A percentile compares a stretch with the other conserved stretches of the same genome.
Conservation (phyloP, 2,797 vertebrate species). For the Gymnocypris eckloni region DNA sequence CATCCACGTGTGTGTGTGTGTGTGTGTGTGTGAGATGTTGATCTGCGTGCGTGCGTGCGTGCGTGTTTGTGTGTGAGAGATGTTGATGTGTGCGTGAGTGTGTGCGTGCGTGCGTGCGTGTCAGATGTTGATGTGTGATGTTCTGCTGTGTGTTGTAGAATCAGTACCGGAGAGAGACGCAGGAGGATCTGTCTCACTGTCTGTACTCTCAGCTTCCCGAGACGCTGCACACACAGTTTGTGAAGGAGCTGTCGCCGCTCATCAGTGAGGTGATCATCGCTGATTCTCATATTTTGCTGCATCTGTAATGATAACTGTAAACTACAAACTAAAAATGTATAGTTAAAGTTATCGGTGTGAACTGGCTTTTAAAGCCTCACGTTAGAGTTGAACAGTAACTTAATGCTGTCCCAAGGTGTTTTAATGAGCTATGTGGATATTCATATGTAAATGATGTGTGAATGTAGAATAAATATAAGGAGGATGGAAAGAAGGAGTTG, state of each 20-base stretch:
- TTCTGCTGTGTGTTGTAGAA: not conserved
- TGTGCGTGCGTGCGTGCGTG: no score
- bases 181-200: constrained; percentile 45
- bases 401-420: not conserved
- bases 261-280: constrained; percentile 33
- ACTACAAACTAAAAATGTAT: not conserved
- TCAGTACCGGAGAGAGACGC: constrained; percentile 18
- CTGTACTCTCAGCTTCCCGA: constrained; percentile 59
- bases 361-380: not conserved
- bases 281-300: not conserved
- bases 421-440: not conserved
- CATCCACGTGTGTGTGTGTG: no score
- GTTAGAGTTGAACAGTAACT: not conserved
- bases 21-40: no score
- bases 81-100: not conserved
- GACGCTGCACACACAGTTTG: constrained; percentile 61
- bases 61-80: not conserved
- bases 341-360: not conserved
- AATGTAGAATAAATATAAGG: constrained; percentile 88
- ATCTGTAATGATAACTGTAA: not conserved
- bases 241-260: constrained; percentile 58
- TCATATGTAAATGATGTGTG: not conserved
- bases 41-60: no score
- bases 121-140: constrained; percentile 1
- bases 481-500: constrained; percentile 82